Base-by-base conservation (phyloP, 2,797 vertebrate genomes). In the Enteromius mattozi region DNA sequence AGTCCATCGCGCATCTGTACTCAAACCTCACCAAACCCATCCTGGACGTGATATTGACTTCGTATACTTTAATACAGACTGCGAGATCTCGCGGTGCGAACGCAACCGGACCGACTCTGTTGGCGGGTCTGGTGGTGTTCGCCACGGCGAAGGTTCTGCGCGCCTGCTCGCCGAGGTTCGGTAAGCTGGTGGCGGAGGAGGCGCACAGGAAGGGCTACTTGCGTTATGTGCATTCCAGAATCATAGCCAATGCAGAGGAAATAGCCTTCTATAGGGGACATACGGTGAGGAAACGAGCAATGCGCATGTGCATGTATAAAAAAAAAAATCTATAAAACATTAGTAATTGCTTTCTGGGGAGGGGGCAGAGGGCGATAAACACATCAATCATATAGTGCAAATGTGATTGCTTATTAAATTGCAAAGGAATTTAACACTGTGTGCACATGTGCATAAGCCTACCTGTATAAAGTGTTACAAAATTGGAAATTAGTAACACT, bases 261-360 rank as follows among this genome's bases (percentile, higher is more conserved):
- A 99, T 99, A 1, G 98, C 98, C n/a, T 99, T 99, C 92, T 99
- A 99, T 92, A 91, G 97, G 87, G 98, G 98, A 17, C 98, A 99
- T 89, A 98, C 96, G 96, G 98, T 99, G 94, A 92, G 88, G 37
- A 24, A n/a, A 35, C 24, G 0, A 37, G 12, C 42, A 14, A 33
- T 47, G 17, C 77, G 30, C 3, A 30, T 47, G 61, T 33, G 61
- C 61, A 7, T 7, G 27, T 3, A 30, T 30, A 30, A 30, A 40
- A 40, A 40, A 8, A 40, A 40, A 30, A 30, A 63, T 63, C 59
- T 2, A 35, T 51, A 40, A 7, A 47, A 19, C 40, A 19, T 45
- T 40, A 40, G 13, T 54, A 14, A 37, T 8, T n/a, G 12, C 74
- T 56, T 6, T 76, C 19, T 35, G n/a, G 24, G n/a, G n/a, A n/a